These are phyloP conservation scores for Phylloscopus trochiloides DNA, from an alignment of 2,113 vertebrate genomes.

Conservation along the genomic window DNA sequence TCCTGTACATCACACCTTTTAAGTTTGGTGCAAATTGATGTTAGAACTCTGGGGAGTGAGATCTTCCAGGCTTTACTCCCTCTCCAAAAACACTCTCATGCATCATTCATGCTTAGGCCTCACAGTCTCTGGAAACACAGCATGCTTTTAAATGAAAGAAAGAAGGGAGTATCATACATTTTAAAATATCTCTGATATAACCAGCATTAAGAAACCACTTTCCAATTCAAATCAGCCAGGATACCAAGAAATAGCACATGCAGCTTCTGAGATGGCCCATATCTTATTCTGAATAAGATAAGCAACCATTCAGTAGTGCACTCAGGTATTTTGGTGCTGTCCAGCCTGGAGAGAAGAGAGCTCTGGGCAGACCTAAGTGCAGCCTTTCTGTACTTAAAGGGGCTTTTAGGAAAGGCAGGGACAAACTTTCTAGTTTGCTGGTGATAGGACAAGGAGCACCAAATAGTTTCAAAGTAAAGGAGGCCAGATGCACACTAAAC, in stretches of 20 bases:
- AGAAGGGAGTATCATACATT: neutral
- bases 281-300: neutral
- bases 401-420: neutral
- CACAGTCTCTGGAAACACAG: neutral
- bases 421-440: neutral
- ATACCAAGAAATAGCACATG: neutral
- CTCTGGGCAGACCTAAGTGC: accelerated
- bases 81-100: neutral
- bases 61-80: neutral
- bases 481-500: neutral
- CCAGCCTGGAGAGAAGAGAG: neutral
- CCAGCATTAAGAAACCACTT: slow-evolving; percentile 2
- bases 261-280: neutral
- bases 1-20: neutral
- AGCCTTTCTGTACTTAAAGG: neutral
- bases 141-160: neutral
- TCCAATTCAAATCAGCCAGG: neutral
- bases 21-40: neutral
- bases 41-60: neutral
- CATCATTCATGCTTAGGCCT: neutral
- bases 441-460: neutral
- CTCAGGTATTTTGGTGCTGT: neutral
- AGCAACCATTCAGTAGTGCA: neutral
- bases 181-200: neutral
- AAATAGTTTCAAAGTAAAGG: neutral